Percentiles rank a stretch among this genome's conserved stretches.
Conservation (phyloP, 2,113 vertebrate genomes). For the Sebastes fasciatus region DNA sequence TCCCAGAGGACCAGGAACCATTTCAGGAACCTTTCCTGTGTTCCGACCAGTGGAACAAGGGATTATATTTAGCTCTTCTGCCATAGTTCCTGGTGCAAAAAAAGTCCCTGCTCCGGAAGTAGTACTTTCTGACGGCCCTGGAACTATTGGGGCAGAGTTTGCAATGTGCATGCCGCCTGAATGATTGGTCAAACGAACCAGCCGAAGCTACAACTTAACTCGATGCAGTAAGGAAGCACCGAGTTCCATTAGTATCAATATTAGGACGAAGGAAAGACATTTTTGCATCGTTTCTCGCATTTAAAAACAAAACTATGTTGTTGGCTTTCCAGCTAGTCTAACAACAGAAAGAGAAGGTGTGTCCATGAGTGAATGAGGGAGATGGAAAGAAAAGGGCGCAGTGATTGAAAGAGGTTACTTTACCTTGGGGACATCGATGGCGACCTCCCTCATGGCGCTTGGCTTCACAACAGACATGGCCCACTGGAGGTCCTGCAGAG, state of each 20-base stretch:
- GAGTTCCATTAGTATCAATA: neutral
- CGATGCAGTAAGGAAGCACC: neutral
- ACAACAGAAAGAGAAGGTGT: neutral
- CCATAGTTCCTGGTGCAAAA: neutral
- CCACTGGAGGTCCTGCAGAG: conserved; percentile 90
- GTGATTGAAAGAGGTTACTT: neutral
- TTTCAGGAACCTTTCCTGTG: neutral
- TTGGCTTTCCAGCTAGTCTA: neutral
- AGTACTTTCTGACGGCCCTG: neutral
- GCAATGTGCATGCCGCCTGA: neutral
- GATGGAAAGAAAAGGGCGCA: neutral
- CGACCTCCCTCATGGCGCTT: conserved; percentile 98
- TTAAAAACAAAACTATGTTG: neutral
- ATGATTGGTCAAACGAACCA: neutral
- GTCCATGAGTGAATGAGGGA: neutral
- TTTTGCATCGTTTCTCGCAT: neutral
- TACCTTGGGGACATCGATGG: conserved; percentile 96
- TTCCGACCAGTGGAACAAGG: neutral
- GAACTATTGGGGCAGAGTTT: neutral
- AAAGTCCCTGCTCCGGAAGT: neutral
- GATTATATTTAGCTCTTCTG: neutral
- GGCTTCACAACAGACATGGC: conserved; percentile 92
- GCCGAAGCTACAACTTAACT: neutral
- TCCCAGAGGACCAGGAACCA: conserved; percentile 1
- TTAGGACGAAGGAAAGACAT: neutral